Conservation (phyloP, 2,888 invertebrate species). For the Lysandra bellargus region DNA sequence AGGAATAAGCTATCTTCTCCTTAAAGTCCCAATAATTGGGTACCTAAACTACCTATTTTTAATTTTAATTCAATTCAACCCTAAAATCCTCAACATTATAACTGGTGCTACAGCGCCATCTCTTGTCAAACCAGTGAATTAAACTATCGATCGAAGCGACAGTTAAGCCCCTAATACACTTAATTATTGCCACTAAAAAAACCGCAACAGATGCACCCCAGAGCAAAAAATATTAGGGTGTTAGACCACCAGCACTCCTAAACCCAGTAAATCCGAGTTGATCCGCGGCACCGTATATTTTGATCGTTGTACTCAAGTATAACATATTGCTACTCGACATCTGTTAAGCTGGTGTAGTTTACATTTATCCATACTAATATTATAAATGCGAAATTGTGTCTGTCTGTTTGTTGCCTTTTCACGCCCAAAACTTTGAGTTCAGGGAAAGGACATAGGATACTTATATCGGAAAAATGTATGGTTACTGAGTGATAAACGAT, state of each 20-base stretch:
- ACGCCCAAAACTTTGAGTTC: too few species aligned
- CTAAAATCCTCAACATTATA: too few species aligned
- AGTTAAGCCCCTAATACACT: not conserved
- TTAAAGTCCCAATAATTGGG: too few species aligned
- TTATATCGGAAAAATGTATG: too few species aligned
- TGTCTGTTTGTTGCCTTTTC: too few species aligned
- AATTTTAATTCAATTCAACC: too few species aligned
- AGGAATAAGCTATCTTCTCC: too few species aligned
- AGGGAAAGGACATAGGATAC: too few species aligned
- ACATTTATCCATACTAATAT: not conserved
- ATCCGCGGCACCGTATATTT: conserved; percentile 71
- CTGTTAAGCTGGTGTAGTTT: conserved; percentile 47
- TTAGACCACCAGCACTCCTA: conserved; percentile 70
- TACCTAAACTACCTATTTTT: too few species aligned
- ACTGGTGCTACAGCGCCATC: not conserved
- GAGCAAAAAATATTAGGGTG: conserved; percentile 58
- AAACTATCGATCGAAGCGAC: not conserved
- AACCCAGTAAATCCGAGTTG: conserved; percentile 64
- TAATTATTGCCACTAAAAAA: conserved; percentile 25
- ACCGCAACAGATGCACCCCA: conserved; percentile 62
- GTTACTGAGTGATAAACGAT: too few species aligned
- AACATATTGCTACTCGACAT: conserved; percentile 69
- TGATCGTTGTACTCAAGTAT: conserved; percentile 71
- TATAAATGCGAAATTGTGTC: too few species aligned
- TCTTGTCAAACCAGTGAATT: not conserved